Evolutionary conservation across 2,888 invertebrate genomes (phyloP), one percentile per base, ranked within the genome.

Genomic region (Bombylius major): DNA sequence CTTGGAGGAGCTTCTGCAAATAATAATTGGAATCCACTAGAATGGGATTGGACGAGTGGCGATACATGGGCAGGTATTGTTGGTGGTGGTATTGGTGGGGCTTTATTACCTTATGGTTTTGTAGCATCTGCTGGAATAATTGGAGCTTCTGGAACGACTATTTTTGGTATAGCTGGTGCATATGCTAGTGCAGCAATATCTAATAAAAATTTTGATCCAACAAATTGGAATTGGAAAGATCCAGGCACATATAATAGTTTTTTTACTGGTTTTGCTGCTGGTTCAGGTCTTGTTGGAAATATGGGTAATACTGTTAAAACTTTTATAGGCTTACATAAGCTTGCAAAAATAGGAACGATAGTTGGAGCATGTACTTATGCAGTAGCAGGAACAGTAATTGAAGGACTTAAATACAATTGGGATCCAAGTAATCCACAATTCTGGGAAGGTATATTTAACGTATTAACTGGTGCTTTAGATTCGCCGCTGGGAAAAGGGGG

Each of bases 261-360:
- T 4, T 51, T 58, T 7, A 46, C 47, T 23, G 58, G 58, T 5
- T 56, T 56, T 48, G 49, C 54, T 33, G 36, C 47, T 47, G 58
- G 58, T 23, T 13, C 47, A 5, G 47, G 47, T 8, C 34, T 45
- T 4, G 13, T 47, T 11, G 5, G 12, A 1, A 32, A 39, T 13
- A 31, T 56, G 5, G n/a, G 13, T 5, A 42, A 47, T 13, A 39
- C 39, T 3, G 7, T 4, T 8, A n/a, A 44, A 32, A 39, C 47
- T 32, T 58, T 56, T 34, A 50, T 50, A 14, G 2, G 33, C 13
- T 46, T 57, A 5, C 2, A 23, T 5, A 9, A 46, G 7, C n/a
- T 4, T 3, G 57, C 52, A 4, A 49, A 46, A 5, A 32, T 6
- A 23, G 4, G 48, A 5, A 55, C 55, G 33, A 42, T 52, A 23